These are phyloP conservation scores for Morpho achilles DNA, from an alignment of 2,888 invertebrate species.

Conservation along the genomic window DNA sequence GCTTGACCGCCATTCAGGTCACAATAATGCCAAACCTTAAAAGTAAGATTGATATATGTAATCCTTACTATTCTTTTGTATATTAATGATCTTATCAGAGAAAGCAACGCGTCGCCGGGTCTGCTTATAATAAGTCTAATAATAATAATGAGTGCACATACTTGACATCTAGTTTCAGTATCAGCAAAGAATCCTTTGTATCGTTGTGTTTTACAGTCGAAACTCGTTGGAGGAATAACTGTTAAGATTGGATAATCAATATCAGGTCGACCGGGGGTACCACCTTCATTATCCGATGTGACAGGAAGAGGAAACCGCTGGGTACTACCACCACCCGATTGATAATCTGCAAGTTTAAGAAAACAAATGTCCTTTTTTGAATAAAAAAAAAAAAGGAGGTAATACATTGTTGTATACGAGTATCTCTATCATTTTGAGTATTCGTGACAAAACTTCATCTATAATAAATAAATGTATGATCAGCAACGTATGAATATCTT, in stretches of 20 bases:
- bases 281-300: conserved; percentile 77
- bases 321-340: conserved; percentile 45
- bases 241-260: conserved; percentile 89
- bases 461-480: background rate
- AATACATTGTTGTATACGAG: too few relatives aligned
- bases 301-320: conserved; percentile 62
- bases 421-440: too few relatives aligned
- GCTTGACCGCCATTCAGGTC: conserved; percentile 94
- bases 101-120: too few relatives aligned
- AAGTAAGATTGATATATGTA: conserved; percentile 9
- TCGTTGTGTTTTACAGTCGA: conserved; percentile 90
- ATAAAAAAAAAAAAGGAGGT: too few relatives aligned
- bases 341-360: conserved; percentile 37
- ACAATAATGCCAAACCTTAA: conserved; percentile 94
- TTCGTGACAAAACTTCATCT: too few relatives aligned
- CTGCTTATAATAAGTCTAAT: background rate
- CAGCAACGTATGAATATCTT: too few relatives aligned
- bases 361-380: too few relatives aligned
- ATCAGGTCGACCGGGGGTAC: conserved; percentile 83
- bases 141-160: conserved; percentile 41
- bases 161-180: conserved; percentile 92
- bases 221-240: conserved; percentile 86
- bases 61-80: too few relatives aligned
- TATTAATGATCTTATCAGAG: too few relatives aligned
- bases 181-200: conserved; percentile 96